Evolutionary conservation across 53 echinoderm and acorn worm genomes (phyloP).

Genomic region (Patiria pectinifera): DNA sequence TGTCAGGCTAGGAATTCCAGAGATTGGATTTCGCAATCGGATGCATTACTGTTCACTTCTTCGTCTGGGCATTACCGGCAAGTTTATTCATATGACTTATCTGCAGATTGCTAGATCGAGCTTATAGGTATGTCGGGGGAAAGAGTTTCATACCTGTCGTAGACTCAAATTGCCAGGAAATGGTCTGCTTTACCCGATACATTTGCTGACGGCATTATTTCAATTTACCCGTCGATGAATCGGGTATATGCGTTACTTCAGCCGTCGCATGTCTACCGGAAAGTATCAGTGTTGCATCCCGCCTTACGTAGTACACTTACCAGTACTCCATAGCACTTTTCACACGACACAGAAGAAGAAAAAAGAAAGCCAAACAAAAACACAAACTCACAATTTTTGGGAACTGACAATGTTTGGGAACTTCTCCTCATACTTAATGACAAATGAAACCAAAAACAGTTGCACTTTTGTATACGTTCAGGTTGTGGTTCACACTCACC

Average conservation of each 20-base stretch:
- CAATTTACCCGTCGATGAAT: neutral
- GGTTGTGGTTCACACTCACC: too few relatives aligned
- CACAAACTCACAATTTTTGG: too few relatives aligned
- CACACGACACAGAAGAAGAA: too few relatives aligned
- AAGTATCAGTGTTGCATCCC: too few relatives aligned
- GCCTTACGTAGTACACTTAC: too few relatives aligned
- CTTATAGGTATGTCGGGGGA: neutral
- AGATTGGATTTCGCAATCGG: constrained; percentile 29
- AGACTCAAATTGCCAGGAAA: neutral
- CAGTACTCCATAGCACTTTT: too few relatives aligned
- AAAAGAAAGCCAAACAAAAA: too few relatives aligned
- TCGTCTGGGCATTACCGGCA: neutral
- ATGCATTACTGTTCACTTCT: neutral
- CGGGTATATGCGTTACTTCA: neutral
- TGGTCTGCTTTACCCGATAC: neutral
- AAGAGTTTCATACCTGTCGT: neutral
- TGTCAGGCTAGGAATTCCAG: neutral
- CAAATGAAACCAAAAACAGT: too few relatives aligned
- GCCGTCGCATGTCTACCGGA: too few relatives aligned
- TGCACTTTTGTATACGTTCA: too few relatives aligned
- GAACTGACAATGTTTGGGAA: too few relatives aligned
- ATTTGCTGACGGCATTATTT: neutral
- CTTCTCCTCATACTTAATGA: too few relatives aligned
- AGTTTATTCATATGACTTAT: constrained; percentile 19
- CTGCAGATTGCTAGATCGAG: neutral